Evolutionary conservation across 2,888 invertebrate species (phyloP), one percentile per base, ranked within the genome.

Genomic region (Drosophila rellima): DNA sequence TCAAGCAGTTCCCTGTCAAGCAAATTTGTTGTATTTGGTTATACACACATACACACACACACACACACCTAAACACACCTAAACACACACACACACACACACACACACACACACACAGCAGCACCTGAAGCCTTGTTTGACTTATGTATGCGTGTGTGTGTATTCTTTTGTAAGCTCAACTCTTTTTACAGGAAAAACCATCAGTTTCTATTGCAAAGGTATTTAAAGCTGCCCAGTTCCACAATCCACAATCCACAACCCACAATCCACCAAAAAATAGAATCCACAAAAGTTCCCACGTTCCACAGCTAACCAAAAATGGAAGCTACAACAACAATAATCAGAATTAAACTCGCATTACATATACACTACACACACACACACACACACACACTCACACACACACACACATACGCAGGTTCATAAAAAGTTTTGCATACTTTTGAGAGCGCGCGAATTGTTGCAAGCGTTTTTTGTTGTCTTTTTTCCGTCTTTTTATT

Each of bases 121-220:
- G 37, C 23, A 18, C 17, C 11, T 7, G 15, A 39, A 17, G 2
- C 13, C 31, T 20, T 42, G 40, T 59, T 48, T 47, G 40, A 57
- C 18, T 42, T 69, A 63, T 78, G 72, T 82, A 54, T 84, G 82
- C 87, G 74, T 70, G 74, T 68, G 74, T 54, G 63, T 74, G 60
- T 69, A 61, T 66, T 68, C 66, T 82, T 72, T 86, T 88, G 89
- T 83, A 85, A 85, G 89, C 89, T 87, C 65, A 78, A 80, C 86
- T 90, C 83, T 90, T 85, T 80, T 90, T 90, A 73, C 90, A 90
- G 91, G 91, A 90, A 90, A 86, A 90, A 90, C 78, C 90, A 90
- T 88, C 91, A 90, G 75, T 90, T 89, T 90, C 78, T 88, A 74
- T 89, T 90, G 78, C 88, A 81, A 83, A 90, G 91, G 90, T 90